These are phyloP conservation scores for Melanocharis versteri DNA, from an alignment of 2,113 vertebrate genomes.

Conservation along the genomic window DNA sequence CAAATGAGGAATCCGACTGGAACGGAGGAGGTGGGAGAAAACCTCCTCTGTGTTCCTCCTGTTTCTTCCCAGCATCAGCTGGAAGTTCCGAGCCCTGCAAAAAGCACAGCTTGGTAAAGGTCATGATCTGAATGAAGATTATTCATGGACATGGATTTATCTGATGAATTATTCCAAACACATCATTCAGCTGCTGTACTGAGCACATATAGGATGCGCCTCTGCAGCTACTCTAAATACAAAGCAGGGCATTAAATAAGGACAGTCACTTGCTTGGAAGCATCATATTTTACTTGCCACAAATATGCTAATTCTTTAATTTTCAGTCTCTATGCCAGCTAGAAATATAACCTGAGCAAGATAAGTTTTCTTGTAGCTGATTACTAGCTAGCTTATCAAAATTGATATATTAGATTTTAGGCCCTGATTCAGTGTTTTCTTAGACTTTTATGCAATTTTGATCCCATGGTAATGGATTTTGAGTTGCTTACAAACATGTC, in stretches of 20 bases:
- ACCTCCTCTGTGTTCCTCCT: background rate
- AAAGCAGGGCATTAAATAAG: conserved; percentile 34
- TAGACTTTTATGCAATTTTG: background rate
- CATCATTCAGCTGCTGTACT: background rate
- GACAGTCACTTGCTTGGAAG: conserved; percentile 2
- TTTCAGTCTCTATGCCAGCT: background rate
- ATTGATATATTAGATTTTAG: background rate
- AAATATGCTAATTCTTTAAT: conserved; percentile 52
- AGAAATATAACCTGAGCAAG: conserved; percentile 12
- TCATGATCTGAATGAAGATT: conserved; percentile 48
- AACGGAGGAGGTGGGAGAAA: background rate
- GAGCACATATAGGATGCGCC: background rate
- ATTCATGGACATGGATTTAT: conserved; percentile 25
- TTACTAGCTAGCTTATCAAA: background rate
- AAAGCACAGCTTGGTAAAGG: background rate
- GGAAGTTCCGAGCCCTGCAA: background rate
- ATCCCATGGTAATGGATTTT: background rate
- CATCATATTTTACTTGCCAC: conserved; percentile 39
- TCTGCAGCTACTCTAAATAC: conserved; percentile 3
- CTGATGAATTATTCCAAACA: conserved; percentile 45
- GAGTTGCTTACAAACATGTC: conserved; percentile 7
- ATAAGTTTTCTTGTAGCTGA: background rate
- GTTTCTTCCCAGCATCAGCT: background rate
- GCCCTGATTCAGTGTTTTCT: background rate
- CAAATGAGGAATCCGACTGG: background rate